These are phyloP conservation scores for Lepidothrix coronata DNA, from an alignment of 2,113 vertebrate species.

Conservation along the genomic window DNA sequence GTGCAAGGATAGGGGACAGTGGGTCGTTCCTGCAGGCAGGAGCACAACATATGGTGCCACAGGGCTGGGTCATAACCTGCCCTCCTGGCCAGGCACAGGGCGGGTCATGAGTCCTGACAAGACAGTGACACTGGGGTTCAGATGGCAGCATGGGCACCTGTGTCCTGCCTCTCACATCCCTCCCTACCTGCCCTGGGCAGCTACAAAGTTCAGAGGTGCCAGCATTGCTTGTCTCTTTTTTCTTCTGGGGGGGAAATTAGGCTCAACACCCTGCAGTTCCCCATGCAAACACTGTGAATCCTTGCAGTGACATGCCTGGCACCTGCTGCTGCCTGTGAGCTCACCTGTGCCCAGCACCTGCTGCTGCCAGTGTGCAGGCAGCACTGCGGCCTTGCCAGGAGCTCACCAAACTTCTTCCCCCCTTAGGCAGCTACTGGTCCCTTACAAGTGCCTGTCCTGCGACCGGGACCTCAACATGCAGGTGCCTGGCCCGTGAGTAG, in stretches of 20 bases:
- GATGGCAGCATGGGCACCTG: not conserved
- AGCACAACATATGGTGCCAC: accelerated
- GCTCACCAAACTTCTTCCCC: not conserved
- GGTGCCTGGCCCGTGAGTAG: conserved; percentile 82
- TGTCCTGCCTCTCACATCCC: accelerated
- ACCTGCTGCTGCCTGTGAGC: not conserved
- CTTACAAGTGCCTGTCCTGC: not conserved
- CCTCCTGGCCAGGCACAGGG: accelerated
- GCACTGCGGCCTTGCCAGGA: not conserved
- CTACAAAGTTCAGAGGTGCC: not conserved
- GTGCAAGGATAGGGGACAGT: not conserved
- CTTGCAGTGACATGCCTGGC: accelerated
- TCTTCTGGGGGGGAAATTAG: not conserved
- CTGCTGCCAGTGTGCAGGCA: not conserved
- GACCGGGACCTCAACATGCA: conserved; percentile 67
- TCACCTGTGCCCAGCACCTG: no score
- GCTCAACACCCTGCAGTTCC: not conserved
- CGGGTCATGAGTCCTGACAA: not conserved
- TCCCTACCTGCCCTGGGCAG: not conserved
- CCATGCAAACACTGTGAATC: not conserved
- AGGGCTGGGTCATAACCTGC: not conserved
- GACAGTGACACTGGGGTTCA: accelerated
- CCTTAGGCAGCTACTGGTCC: not conserved
- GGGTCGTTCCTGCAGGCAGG: accelerated
- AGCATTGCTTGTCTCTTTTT: not conserved